Conservation (phyloP, 2,797 vertebrate genomes). For the Sternotherus odoratus region DNA sequence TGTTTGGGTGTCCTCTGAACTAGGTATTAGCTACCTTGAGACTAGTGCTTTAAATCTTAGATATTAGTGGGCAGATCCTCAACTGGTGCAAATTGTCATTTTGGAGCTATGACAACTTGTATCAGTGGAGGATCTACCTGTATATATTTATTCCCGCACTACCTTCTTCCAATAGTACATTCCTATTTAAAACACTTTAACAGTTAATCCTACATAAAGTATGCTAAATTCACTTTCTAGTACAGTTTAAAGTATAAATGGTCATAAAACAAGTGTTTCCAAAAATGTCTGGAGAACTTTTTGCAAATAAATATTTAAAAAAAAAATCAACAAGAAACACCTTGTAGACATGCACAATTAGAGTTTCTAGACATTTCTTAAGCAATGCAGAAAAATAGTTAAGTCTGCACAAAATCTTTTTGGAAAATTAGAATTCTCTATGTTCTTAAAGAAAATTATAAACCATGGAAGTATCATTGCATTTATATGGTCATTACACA, state of each 20-base stretch:
- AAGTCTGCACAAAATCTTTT: background rate
- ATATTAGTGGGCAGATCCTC: background rate
- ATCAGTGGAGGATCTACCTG: background rate
- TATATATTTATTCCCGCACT: background rate
- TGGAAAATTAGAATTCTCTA: background rate
- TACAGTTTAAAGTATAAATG: constrained; percentile 15
- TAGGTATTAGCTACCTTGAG: background rate
- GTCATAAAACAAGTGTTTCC: constrained; percentile 3
- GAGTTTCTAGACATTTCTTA: background rate
- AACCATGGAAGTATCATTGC: background rate
- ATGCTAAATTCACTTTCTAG: background rate
- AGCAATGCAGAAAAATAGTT: background rate
- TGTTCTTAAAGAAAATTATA: background rate
- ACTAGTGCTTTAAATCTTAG: background rate
- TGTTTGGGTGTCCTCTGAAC: background rate
- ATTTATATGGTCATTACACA: constrained; percentile 2
- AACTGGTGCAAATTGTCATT: background rate
- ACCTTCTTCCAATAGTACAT: constrained; percentile 16
- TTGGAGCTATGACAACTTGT: background rate
- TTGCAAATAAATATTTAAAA: background rate
- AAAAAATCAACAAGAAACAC: background rate
- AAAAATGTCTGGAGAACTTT: background rate
- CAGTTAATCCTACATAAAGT: background rate
- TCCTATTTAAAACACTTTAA: background rate
- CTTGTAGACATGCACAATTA: background rate